Conservation (phyloP, 2,888 invertebrate species). For the Tachina grossa region DNA sequence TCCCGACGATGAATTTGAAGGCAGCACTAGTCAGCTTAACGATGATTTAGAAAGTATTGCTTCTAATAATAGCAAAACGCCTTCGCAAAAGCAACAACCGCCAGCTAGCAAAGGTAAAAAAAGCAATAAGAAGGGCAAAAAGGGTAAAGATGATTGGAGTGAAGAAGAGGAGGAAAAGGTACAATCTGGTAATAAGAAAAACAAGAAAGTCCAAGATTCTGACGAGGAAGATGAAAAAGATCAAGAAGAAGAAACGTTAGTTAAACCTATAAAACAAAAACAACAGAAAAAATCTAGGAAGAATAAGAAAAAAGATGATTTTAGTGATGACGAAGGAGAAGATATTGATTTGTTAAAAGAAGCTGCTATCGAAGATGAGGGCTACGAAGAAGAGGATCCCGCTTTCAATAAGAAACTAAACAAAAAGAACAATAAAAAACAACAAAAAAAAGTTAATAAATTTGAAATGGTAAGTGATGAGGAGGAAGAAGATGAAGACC, state of each 20-base stretch:
- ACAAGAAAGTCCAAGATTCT: constrained; percentile 66
- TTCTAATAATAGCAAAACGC: constrained; percentile 74
- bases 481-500: constrained; percentile 74
- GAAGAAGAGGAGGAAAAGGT: constrained; percentile 78
- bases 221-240: constrained; percentile 71
- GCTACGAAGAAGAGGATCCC: constrained; percentile 73
- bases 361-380: constrained; percentile 76
- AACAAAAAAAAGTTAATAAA: constrained; percentile 75
- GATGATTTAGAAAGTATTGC: constrained; percentile 79
- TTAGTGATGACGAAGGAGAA: constrained; percentile 79
- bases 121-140: constrained; percentile 79
- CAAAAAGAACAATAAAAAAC: constrained; percentile 81
- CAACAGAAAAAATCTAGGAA: constrained; percentile 77
- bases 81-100: constrained; percentile 59
- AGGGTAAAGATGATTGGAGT: constrained; percentile 84
- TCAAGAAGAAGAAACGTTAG: constrained; percentile 63
- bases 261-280: constrained; percentile 74
- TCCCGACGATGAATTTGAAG: constrained; percentile 83
- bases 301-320: constrained; percentile 78
- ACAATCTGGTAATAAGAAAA: constrained; percentile 50
- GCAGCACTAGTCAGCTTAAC: constrained; percentile 74
- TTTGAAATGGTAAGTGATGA: constrained; percentile 76
- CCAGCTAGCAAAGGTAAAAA: constrained; percentile 64
- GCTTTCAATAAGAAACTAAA: constrained; percentile 74
- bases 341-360: constrained; percentile 67